These are phyloP conservation scores for Myiothlypis chrysogaster DNA, from an alignment of 2,797 vertebrate genomes.

Conservation along the genomic window DNA sequence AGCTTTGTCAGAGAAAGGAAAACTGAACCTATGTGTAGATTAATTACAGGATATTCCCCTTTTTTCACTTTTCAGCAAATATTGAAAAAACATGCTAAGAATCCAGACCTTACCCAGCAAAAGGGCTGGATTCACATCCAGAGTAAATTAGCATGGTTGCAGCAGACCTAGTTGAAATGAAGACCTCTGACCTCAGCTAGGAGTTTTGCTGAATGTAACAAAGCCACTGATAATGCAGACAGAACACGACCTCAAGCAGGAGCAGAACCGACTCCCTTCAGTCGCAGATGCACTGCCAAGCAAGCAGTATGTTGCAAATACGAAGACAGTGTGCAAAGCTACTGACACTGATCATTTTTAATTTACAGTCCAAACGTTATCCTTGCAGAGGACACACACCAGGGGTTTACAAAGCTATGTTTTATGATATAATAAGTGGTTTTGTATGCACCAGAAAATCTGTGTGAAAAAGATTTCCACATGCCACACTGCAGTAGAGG, in stretches of 20 bases:
- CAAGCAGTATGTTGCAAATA: neutral
- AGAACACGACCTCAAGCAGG: neutral
- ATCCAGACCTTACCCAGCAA: neutral
- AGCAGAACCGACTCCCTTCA: neutral
- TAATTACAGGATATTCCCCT: neutral
- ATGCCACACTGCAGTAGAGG: neutral
- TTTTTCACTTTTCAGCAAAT: neutral
- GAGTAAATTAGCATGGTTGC: neutral
- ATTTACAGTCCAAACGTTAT: neutral
- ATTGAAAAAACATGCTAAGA: neutral
- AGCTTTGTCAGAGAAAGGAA: slow-evolving; percentile 1
- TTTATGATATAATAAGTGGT: neutral
- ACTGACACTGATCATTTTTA: slow-evolving; percentile 28
- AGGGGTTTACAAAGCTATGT: neutral
- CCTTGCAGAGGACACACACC: neutral
- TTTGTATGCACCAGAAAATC: neutral
- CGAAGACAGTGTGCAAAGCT: neutral
- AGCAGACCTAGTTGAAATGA: neutral
- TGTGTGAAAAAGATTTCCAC: neutral
- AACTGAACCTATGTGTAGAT: neutral
- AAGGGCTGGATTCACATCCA: neutral
- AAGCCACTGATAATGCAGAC: neutral
- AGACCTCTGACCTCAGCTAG: neutral
- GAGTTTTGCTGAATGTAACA: neutral
- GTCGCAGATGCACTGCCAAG: neutral